Evolutionary conservation across 2,888 invertebrate genomes (phyloP).

Genomic region (Drosophila trichaetosa): DNA sequence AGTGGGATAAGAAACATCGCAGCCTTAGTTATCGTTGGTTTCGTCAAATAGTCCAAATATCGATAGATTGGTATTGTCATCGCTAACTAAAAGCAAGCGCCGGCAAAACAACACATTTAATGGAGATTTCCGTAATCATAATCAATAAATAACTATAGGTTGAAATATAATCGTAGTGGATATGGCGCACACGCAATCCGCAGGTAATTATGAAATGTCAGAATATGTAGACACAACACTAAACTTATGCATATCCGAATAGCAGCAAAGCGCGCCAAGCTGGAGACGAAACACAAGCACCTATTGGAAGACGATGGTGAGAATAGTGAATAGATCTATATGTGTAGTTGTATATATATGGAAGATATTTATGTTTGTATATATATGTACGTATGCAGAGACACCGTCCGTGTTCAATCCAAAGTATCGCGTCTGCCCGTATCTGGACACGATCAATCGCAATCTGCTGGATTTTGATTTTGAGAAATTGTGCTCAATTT

Average conservation of each 20-base stretch:
- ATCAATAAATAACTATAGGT: constrained; percentile 40
- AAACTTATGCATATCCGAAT: no score
- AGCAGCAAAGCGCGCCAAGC: constrained; percentile 60
- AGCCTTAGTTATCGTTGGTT: not conserved
- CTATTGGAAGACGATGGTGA: constrained; percentile 65
- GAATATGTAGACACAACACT: not conserved
- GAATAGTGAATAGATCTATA: not conserved
- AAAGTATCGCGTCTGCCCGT: constrained; percentile 92
- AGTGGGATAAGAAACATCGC: not conserved
- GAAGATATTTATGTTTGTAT: not conserved
- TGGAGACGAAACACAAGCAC: constrained; percentile 56
- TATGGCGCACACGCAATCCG: constrained; percentile 42
- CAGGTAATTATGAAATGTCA: constrained; percentile 16
- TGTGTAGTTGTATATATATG: not conserved
- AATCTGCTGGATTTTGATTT: constrained; percentile 99
- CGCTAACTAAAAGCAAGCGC: constrained; percentile 31
- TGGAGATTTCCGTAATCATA: constrained; percentile 15
- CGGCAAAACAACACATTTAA: constrained; percentile 39
- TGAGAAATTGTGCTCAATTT: constrained; percentile 99
- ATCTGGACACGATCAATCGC: constrained; percentile 98
- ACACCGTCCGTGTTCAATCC: constrained; percentile 85
- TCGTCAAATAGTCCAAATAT: not conserved
- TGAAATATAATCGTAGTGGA: constrained; percentile 2
- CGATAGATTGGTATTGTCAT: not conserved
- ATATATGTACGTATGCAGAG: constrained; percentile 51